Evolutionary conservation across 2,888 invertebrate genomes (phyloP).

Genomic region (Orthonevra nobilis): DNA sequence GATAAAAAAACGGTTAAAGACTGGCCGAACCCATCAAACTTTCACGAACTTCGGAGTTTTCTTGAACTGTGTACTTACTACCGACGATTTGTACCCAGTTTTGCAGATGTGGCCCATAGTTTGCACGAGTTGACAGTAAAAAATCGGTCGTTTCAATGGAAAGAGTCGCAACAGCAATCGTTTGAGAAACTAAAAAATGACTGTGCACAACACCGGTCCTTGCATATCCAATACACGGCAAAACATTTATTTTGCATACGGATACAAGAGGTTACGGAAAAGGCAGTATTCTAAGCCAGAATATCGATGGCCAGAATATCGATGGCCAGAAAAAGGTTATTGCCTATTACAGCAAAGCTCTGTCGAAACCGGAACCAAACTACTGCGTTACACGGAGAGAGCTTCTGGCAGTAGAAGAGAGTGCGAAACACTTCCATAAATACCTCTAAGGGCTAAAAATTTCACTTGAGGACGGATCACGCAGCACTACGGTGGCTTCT

Average conservation of each 20-base stretch:
- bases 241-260: constrained; percentile 1
- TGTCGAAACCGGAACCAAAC: too few relatives aligned
- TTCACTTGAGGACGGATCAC: too few relatives aligned
- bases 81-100: too few relatives aligned
- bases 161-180: not conserved
- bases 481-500: too few relatives aligned
- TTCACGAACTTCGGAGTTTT: not conserved
- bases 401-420: too few relatives aligned
- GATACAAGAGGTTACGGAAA: not conserved
- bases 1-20: too few relatives aligned
- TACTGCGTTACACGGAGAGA: too few relatives aligned
- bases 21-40: constrained; percentile 16
- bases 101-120: constrained; percentile 9
- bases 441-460: not conserved
- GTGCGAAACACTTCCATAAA: too few relatives aligned
- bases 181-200: constrained; percentile 12
- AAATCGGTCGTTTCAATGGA: constrained; percentile 13
- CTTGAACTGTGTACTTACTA: constrained; percentile 33
- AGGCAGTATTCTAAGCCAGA: constrained; percentile 19
- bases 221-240: constrained; percentile 12
- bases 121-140: constrained; percentile 22
- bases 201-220: constrained; percentile 12
- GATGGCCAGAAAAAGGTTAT: not conserved
- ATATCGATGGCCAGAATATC: not conserved
- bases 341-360: too few relatives aligned